Conservation (phyloP, 2,888 invertebrate genomes). For the Alloscopus bannaensis region DNA sequence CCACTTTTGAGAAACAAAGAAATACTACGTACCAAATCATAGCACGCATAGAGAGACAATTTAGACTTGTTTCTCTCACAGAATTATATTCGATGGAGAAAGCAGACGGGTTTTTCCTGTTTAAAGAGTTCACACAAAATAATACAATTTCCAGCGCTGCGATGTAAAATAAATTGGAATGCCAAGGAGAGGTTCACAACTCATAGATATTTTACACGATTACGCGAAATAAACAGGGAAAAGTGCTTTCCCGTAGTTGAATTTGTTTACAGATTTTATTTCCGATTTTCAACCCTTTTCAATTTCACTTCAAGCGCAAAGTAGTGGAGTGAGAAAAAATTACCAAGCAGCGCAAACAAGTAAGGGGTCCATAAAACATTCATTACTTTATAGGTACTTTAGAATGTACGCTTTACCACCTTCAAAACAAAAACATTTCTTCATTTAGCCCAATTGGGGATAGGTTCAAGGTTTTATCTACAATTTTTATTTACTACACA, state of each 20-base stretch:
- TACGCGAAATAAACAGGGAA: not conserved
- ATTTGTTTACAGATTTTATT: not conserved
- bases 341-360: not conserved
- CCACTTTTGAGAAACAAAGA: not conserved
- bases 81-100: too few species aligned
- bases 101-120: too few species aligned
- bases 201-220: not conserved
- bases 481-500: not conserved
- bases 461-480: not conserved
- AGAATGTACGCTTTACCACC: not conserved
- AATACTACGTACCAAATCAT: too few species aligned
- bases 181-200: too few species aligned
- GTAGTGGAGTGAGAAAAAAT: too few species aligned
- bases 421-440: not conserved
- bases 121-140: too few species aligned
- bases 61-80: too few species aligned
- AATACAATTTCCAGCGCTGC: too few species aligned
- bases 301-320: slow-evolving; percentile 4
- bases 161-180: too few species aligned
- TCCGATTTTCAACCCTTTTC: too few species aligned
- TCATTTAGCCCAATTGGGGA: not conserved
- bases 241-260: not conserved
- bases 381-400: not conserved
- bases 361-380: not conserved
- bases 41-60: too few species aligned